Conservation (phyloP, 2,113 vertebrate genomes). For the Lampris megalopsis region DNA sequence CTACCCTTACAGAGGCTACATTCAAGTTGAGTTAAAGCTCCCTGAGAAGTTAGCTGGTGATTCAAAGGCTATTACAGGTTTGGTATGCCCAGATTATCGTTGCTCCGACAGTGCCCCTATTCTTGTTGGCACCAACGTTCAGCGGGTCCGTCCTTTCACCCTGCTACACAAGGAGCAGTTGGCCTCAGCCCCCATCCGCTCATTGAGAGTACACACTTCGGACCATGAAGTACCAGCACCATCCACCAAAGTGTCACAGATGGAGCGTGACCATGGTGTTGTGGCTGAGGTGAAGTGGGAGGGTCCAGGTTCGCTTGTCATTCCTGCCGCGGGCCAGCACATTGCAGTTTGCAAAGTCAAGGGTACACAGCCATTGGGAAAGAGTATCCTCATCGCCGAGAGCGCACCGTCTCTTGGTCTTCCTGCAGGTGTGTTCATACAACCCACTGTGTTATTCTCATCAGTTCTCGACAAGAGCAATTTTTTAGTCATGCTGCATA, state of each 20-base stretch:
- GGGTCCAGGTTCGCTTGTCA: neutral
- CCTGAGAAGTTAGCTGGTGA: neutral
- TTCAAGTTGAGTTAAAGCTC: slow-evolving; percentile 1
- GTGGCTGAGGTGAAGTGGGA: slow-evolving; percentile 1
- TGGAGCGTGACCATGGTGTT: neutral
- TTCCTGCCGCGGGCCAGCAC: neutral
- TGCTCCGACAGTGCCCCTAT: slow-evolving; percentile 5
- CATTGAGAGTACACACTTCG: neutral
- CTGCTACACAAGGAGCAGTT: too few species aligned
- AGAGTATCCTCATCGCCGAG: neutral
- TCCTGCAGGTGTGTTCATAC: neutral
- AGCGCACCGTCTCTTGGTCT: neutral
- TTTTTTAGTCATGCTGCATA: slow-evolving; percentile 23
- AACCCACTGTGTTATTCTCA: slow-evolving; percentile 22
- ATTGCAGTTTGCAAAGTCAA: neutral
- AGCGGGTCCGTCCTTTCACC: neutral
- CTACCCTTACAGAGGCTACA: slow-evolving; percentile 12
- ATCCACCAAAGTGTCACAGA: neutral
- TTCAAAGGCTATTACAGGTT: neutral
- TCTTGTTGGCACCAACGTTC: neutral
- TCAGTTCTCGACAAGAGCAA: slow-evolving; percentile 15
- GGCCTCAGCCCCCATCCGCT: neutral
- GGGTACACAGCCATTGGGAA: neutral
- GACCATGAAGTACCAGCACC: neutral
- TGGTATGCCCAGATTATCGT: slow-evolving; percentile 7